These are phyloP conservation scores for Meghimatium bilineatum DNA, from an alignment of 2,888 invertebrate genomes.

Conservation along the genomic window DNA sequence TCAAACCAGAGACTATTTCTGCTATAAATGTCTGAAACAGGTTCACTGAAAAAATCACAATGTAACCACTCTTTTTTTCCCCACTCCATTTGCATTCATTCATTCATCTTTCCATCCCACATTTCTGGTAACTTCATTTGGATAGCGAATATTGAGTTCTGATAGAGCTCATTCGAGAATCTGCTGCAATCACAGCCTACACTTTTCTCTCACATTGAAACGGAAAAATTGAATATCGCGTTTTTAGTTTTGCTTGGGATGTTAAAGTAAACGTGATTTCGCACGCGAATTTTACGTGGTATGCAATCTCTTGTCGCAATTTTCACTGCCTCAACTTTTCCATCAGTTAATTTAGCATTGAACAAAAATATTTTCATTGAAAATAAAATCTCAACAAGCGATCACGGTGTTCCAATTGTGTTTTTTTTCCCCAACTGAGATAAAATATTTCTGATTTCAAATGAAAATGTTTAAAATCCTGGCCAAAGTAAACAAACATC, in stretches of 20 bases:
- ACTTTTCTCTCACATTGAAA: constrained; percentile 25
- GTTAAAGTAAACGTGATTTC: constrained; percentile 1
- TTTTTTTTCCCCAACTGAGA: background rate
- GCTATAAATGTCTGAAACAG: too few relatives aligned
- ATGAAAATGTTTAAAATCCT: background rate
- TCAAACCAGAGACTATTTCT: too few relatives aligned
- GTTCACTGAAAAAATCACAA: too few relatives aligned
- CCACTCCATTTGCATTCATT: background rate
- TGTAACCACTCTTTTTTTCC: background rate
- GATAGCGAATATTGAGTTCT: constrained; percentile 3
- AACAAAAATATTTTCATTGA: background rate
- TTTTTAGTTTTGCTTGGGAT: constrained; percentile 18
- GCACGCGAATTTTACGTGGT: background rate
- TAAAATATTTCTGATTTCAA: background rate
- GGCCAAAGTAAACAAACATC: background rate
- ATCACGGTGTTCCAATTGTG: background rate
- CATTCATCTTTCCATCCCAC: background rate
- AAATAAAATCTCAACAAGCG: background rate
- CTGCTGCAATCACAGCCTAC: constrained; percentile 8
- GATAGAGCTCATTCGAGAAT: background rate
- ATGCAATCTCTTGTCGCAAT: background rate
- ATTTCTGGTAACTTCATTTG: background rate
- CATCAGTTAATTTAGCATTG: background rate
- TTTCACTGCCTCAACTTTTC: background rate
- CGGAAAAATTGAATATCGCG: constrained; percentile 24